phyloP scores from a whole-genome alignment of 2,113 vertebrate species.

The Polypterus bichir region DNA sequence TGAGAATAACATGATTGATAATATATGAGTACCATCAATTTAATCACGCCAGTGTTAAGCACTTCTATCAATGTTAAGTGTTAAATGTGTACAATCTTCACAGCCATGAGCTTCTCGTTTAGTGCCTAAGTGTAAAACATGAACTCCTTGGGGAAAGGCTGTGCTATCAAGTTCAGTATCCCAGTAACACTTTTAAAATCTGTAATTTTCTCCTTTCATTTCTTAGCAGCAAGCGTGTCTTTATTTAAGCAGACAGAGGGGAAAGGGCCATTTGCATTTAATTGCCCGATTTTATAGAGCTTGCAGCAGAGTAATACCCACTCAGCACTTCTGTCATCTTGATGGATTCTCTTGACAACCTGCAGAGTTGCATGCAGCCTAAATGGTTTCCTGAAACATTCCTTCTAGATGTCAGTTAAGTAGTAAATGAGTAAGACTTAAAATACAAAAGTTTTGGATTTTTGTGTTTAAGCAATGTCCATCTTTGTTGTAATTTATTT shows the following conservation, averaged over 20 bases:
- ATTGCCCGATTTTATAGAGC: conserved; percentile 58
- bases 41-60: background rate
- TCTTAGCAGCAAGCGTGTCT: conserved; percentile 21
- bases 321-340: conserved; percentile 61
- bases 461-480: no score
- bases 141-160: conserved; percentile 5
- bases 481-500: no score
- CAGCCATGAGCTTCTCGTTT: background rate
- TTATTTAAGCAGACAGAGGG: conserved; percentile 32
- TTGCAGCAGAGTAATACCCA: conserved; percentile 47
- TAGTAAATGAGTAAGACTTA: background rate
- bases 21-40: background rate
- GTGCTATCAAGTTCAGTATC: conserved; percentile 32
- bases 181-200: conserved; percentile 26
- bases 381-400: background rate
- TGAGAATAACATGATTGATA: no score
- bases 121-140: conserved; percentile 5
- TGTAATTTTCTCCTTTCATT: conserved; percentile 35
- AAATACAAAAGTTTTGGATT: background rate
- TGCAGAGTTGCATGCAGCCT: conserved; percentile 23
- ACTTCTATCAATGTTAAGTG: background rate
- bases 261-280: conserved; percentile 51
- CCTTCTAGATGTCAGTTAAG: background rate
- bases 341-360: conserved; percentile 52
- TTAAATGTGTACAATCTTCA: background rate